phyloP scores from a whole-genome alignment of 2,113 vertebrate genomes.

The Bostrychus sinensis region DNA sequence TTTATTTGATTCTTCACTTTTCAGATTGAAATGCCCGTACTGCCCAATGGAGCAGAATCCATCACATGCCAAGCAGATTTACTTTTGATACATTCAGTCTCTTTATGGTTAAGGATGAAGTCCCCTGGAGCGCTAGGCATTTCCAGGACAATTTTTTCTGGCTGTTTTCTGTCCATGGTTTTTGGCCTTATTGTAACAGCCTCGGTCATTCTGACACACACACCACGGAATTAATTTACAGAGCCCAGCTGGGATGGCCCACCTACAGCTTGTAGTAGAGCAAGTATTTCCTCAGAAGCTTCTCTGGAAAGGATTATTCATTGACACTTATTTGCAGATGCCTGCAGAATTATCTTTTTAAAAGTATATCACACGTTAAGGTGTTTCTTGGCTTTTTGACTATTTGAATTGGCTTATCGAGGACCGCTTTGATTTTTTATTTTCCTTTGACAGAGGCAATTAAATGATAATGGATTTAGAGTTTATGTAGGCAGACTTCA shows the following conservation, averaged over 20 bases:
- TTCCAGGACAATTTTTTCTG: slow-evolving; percentile 63
- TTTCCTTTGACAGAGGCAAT: slow-evolving; percentile 47
- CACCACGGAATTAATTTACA: slow-evolving; percentile 64
- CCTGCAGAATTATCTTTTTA: slow-evolving; percentile 65
- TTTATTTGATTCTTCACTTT: slow-evolving; percentile 6
- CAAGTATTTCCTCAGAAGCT: slow-evolving; percentile 61
- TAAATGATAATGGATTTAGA: slow-evolving; percentile 60
- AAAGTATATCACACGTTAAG: slow-evolving; percentile 62
- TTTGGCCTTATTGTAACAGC: slow-evolving; percentile 62
- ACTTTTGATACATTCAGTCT: slow-evolving; percentile 82
- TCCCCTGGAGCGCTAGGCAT: slow-evolving; percentile 57
- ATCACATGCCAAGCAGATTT: slow-evolving; percentile 90
- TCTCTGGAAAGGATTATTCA: slow-evolving; percentile 59
- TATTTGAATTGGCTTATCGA: slow-evolving; percentile 56
- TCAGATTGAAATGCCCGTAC: slow-evolving; percentile 90
- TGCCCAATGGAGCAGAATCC: slow-evolving; percentile 93
- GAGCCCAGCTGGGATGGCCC: slow-evolving; percentile 57
- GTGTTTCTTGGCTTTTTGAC: slow-evolving; percentile 48
- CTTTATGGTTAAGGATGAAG: slow-evolving; percentile 55
- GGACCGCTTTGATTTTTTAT: slow-evolving; percentile 50
- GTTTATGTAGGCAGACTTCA: slow-evolving; percentile 51
- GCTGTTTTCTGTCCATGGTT: slow-evolving; percentile 52
- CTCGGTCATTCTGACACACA: slow-evolving; percentile 48
- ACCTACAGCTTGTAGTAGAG: slow-evolving; percentile 51
- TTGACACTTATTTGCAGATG: slow-evolving; percentile 67